Base-by-base conservation (phyloP, 2,797 vertebrate genomes). In the Agapornis canus region DNA sequence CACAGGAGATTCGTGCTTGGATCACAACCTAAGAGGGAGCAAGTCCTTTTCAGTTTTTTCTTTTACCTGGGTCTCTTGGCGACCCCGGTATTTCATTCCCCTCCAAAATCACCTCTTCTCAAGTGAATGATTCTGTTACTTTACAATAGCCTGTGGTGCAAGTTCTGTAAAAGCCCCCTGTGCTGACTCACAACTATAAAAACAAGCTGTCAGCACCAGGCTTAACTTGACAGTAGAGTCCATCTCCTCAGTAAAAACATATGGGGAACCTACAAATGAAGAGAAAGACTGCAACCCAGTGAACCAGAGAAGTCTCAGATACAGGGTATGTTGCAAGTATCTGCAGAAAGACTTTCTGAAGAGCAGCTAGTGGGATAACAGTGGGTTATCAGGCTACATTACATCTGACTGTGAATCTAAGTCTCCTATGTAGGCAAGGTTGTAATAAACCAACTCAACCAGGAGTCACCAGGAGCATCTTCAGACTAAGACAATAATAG, bases 41-140 rank as follows among this genome's bases (percentile, higher is more conserved):
- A 51, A 40, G 8, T 1, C 48, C 64, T 37, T 3, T 47, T 5
- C 63, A 25, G 32, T 22, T 12, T 2, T 1, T 2, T 11, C 52
- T 64, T 48, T 4, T 43, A 35, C 31, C 29, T 11, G 16, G 17
- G 17, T 20, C 26, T 72, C 82, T 60, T 22, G 3, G 5, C 4
- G 69, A 13, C 16, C 10, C 1, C 22, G 68, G 23, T 26, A 6
- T 32, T 49, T 17, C 5, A 1, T 49, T 32, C 16, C 7, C 42
- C 19, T 42, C 21, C 69, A 5, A n/a, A 52, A 32, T 17, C 9
- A 52, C 29, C 15, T 57, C 56, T 42, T 57, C 37, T 15, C 20
- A 48, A 64, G 14, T 22, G n/a, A 91, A 65, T 5, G 37, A 22
- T 20, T 68, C 32, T 37, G 42, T 29, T 49, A 20, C 52, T 81